A percentile compares a stretch with the other conserved stretches of the same genome.
These are phyloP conservation scores for Hydrolagus colliei DNA, from an alignment of 2,797 vertebrate genomes.

Conservation along the genomic window DNA sequence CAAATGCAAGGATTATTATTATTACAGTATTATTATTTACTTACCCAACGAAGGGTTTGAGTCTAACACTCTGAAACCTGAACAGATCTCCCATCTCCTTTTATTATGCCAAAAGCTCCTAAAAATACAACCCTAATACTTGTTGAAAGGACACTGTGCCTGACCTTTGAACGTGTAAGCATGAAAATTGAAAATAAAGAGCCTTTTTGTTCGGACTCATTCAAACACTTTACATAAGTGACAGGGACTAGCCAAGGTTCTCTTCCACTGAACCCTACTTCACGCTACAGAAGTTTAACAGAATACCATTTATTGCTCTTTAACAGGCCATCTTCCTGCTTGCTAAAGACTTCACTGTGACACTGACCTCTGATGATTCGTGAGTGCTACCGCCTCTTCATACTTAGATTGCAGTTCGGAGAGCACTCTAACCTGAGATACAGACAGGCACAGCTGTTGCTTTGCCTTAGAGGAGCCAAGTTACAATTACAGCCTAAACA, in stretches of 20 bases:
- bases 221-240: not conserved
- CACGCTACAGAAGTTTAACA: not conserved
- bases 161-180: not conserved
- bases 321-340: not conserved
- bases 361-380: not conserved
- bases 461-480: not conserved
- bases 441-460: not conserved
- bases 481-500: not conserved
- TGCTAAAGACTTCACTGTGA: not conserved
- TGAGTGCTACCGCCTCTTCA: not conserved
- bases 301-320: not conserved
- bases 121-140: not conserved
- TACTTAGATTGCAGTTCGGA: not conserved
- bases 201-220: not conserved
- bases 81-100: not conserved
- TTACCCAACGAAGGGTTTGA: too few species aligned
- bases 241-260: not conserved
- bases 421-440: not conserved
- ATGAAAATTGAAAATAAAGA: conserved; percentile 14
- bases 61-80: not conserved
- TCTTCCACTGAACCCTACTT: not conserved
- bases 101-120: not conserved
- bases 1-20: too few species aligned
- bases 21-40: too few species aligned
- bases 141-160: not conserved